Evolutionary conservation across 2,797 vertebrate genomes (phyloP).

Genomic region (Geotrypetes seraphini): DNA sequence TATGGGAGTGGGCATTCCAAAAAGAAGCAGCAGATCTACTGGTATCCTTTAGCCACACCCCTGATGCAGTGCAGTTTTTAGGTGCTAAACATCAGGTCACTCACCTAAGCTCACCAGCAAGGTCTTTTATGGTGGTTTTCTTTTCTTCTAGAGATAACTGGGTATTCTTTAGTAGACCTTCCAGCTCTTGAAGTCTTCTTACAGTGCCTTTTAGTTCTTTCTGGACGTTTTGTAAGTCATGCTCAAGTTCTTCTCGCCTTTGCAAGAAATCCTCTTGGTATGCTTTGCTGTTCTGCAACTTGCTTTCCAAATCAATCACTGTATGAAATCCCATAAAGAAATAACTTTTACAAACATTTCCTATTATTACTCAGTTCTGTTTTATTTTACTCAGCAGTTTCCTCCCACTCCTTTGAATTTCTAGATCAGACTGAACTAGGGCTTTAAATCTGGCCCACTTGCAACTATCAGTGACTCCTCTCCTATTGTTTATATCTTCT

Average conservation of each 20-base stretch:
- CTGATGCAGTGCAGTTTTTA: neutral
- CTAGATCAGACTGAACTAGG: too few relatives aligned
- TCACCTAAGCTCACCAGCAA: slow-evolving; percentile 77
- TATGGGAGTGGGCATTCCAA: neutral
- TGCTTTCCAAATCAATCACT: slow-evolving; percentile 81
- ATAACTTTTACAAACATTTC: neutral
- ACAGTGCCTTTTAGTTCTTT: slow-evolving; percentile 70
- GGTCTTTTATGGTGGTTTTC: slow-evolving; percentile 60
- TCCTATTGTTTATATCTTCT: too few relatives aligned
- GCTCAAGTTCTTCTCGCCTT: slow-evolving; percentile 72
- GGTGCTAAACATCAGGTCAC: slow-evolving; percentile 3
- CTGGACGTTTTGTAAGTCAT: slow-evolving; percentile 70
- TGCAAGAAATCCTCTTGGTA: slow-evolving; percentile 68
- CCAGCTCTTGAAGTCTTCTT: slow-evolving; percentile 72
- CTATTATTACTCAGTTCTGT: too few relatives aligned
- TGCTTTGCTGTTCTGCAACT: slow-evolving; percentile 65
- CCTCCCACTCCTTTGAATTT: neutral
- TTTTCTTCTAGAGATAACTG: slow-evolving; percentile 83
- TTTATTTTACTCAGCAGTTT: too few relatives aligned
- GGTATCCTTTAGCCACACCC: neutral
- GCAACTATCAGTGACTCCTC: too few relatives aligned
- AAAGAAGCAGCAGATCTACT: neutral
- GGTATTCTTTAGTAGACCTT: slow-evolving; percentile 65
- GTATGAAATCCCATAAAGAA: neutral
- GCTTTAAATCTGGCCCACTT: too few relatives aligned